Evolutionary conservation across 2,888 invertebrate species (phyloP), one percentile per base, ranked within the genome.

Genomic region (Ophion ellenae): DNA sequence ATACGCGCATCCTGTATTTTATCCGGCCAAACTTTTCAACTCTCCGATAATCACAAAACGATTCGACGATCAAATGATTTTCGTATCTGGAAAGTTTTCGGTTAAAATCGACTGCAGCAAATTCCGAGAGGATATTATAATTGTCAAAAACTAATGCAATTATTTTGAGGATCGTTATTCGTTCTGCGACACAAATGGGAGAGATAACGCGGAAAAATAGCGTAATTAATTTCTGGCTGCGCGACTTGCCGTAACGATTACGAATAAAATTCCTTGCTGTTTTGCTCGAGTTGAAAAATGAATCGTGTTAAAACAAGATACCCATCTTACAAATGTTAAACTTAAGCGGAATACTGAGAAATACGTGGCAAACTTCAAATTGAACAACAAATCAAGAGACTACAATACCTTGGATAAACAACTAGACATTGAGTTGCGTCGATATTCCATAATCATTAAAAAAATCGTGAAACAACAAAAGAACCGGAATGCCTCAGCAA

Each of bases 41-140:
- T 86, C 83, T 83, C 77, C 71, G 69, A 66, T 80, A 86, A 80
- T 83, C 76, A 66, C 73, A 47, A 47, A 69, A 67, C 76, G 57
- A 59, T 24, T 80, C 73, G 71, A 83, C 63, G n/a, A 53, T 53
- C 28, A n/a, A 79, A 85, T 83, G 47, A 83, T 83, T 80, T 47
- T 75, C 45, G 45, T 20, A 17, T 36, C 57, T 17, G 53, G 66
- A 57, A 36, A 66, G 53, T 67, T 63, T 40, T 14, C 47, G 28
- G 59, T 45, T 14, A 3, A 24, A 20, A 61, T 61, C 10, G 0
- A 20, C 59, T 74, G 9, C 45, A 28, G 24, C 45, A 28, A 14
- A n/a, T 20, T 14, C 10, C 28, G 17, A 14, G 24, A 28, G 45
- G 24, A 28, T 24, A 24, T 20, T 63, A 59, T 32, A 32, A 9